Base-by-base conservation (phyloP, 2,113 vertebrate species). In the Gnathochromis pfefferi region DNA sequence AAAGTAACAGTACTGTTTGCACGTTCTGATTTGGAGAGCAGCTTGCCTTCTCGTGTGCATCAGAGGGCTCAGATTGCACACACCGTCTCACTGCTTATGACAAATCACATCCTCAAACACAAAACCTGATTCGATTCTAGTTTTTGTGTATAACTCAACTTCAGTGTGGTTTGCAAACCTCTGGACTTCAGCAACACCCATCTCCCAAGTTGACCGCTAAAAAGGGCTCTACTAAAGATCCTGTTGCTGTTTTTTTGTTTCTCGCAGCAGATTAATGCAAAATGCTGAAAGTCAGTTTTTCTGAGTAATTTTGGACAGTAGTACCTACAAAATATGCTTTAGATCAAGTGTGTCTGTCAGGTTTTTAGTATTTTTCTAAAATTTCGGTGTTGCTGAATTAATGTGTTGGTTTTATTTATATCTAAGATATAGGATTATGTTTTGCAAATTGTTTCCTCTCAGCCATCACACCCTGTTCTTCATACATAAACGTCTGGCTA, bases 331-430 rank as follows among this genome's bases (percentile, higher is more conserved):
- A 57, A 58, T 51, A n/a, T 17, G 23, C 45, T 78, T 78, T 31
- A n/a, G 10, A n/a, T 28, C 9, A 28, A 8, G 70, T 49, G 16
- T 31, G 70, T 75, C 2, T 73, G 2, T 78, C 26, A 51, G 45
- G 23, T 49, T 78, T 78, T 49, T 3, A 51, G 23, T 78, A 31
- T 78, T 49, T 78, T n/a, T 10, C 73, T n/a, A 49, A 31, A 31
- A 1, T 19, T 3, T 51, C 45, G 0, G 7, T 31, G 45, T 28
- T 49, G 4, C 42, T 0, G 42, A 78, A 78, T 13, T 8, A 78
- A 31, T 4, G 68, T 19, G 23, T 47, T 78, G 17, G 10, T n/a
- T 49, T 51, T n/a, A 6, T 78, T 78, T 78, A 3, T 51, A 49
- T 49, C 42, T 51, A 0, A 26, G 3, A 49, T 78, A 31, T 78